A percentile compares a stretch with the other conserved stretches of the same genome.
Evolutionary conservation across 2,113 vertebrate genomes (phyloP).

Genomic region (Poeciliopsis prolifica): DNA sequence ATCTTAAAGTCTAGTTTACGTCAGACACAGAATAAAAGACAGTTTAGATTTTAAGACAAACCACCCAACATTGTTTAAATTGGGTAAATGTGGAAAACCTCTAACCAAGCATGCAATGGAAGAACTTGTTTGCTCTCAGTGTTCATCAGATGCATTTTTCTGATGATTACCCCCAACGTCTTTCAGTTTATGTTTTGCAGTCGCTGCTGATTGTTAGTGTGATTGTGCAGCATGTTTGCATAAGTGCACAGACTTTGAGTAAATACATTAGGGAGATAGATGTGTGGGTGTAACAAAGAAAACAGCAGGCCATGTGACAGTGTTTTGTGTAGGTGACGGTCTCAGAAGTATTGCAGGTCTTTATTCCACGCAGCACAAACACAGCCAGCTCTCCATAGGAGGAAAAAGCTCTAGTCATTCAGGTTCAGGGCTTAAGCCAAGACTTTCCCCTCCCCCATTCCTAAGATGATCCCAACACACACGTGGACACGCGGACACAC

Average conservation of each 20-base stretch:
- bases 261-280: slow-evolving; percentile 52
- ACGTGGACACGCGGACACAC: slow-evolving; percentile 26
- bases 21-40: slow-evolving; percentile 21
- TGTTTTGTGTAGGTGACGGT: slow-evolving; percentile 65
- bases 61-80: slow-evolving; percentile 15
- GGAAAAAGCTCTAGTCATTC: slow-evolving; percentile 62
- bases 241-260: slow-evolving; percentile 29
- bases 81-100: slow-evolving; percentile 10
- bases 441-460: slow-evolving; percentile 59
- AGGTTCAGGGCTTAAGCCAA: slow-evolving; percentile 58
- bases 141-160: slow-evolving; percentile 19
- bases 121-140: slow-evolving; percentile 24
- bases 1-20: neutral
- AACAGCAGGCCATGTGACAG: slow-evolving; percentile 43
- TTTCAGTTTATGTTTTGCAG: slow-evolving; percentile 28
- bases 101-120: slow-evolving; percentile 5
- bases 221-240: slow-evolving; percentile 28
- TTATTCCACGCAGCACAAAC: slow-evolving; percentile 66
- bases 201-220: slow-evolving; percentile 38
- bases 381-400: slow-evolving; percentile 54
- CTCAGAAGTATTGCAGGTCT: slow-evolving; percentile 60
- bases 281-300: slow-evolving; percentile 56
- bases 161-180: slow-evolving; percentile 13
- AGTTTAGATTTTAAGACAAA: neutral
- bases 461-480: slow-evolving; percentile 45